phyloP scores from a whole-genome alignment of 2,888 invertebrate genomes.

The Drosophila subsilvestris region DNA sequence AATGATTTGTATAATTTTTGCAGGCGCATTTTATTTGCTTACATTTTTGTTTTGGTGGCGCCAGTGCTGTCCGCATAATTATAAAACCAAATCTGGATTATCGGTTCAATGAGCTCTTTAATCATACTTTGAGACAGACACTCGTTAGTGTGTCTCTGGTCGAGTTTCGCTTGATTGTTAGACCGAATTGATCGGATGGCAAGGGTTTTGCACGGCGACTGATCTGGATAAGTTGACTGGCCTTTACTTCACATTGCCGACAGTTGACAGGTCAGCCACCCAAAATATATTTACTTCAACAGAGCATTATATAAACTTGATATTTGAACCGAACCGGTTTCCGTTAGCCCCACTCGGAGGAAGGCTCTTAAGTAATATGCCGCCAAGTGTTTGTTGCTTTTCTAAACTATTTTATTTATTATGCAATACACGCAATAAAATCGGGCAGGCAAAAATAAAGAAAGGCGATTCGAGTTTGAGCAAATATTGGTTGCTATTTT shows the following conservation, averaged over 20 bases:
- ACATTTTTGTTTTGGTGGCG: constrained; percentile 26
- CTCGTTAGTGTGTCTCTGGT: no score
- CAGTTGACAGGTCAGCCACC: constrained; percentile 43
- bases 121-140: constrained; percentile 5
- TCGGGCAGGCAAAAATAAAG: constrained; percentile 23
- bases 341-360: constrained; percentile 4
- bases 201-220: constrained; percentile 28
- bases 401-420: constrained; percentile 65
- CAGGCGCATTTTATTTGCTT: constrained; percentile 17
- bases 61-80: constrained; percentile 23
- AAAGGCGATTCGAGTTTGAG: constrained; percentile 35
- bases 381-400: constrained; percentile 49
- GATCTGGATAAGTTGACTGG: constrained; percentile 61
- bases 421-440: constrained; percentile 58
- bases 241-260: constrained; percentile 47
- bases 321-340: constrained; percentile 68
- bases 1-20: constrained; percentile 32
- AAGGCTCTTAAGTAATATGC: constrained; percentile 46
- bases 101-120: constrained; percentile 60
- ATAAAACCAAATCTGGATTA: constrained; percentile 30
- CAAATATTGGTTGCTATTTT: constrained; percentile 30
- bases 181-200: constrained; percentile 21
- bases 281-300: constrained; percentile 49
- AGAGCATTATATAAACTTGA: constrained; percentile 65
- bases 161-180: constrained; percentile 12